These are phyloP conservation scores for Saccostrea cuccullata DNA, from an alignment of 1,140 invertebrate genomes.

Conservation along the genomic window DNA sequence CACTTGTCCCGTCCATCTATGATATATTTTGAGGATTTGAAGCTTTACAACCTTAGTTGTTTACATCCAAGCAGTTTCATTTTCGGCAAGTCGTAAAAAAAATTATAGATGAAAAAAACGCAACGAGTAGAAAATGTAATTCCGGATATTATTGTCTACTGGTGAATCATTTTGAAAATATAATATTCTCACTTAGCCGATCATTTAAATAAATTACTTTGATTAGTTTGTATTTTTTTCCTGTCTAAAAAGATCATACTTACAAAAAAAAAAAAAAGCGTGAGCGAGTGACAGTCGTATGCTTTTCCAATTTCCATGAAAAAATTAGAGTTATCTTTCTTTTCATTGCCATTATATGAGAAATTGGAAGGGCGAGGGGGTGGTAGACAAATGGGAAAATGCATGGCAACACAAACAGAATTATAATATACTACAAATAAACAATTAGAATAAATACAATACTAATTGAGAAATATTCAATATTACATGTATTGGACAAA, in stretches of 20 bases:
- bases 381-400: too few species aligned
- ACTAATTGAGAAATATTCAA: too few species aligned
- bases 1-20: neutral
- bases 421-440: too few species aligned
- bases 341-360: neutral
- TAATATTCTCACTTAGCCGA: neutral
- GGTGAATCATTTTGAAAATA: neutral
- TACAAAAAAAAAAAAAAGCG: too few species aligned
- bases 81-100: conserved; percentile 25
- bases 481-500: too few species aligned
- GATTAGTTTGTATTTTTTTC: neutral
- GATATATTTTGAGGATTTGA: neutral
- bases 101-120: neutral
- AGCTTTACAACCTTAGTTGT: neutral
- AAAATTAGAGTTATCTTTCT: neutral
- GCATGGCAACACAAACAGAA: too few species aligned
- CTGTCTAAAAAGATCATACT: neutral
- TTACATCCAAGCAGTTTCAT: conserved; percentile 16
- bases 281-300: neutral
- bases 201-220: neutral
- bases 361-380: too few species aligned
- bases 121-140: neutral
- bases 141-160: neutral
- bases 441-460: too few species aligned
- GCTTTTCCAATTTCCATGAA: neutral